Base-by-base conservation (phyloP, 2,888 invertebrate genomes). In the Plagiodera versicolora region DNA sequence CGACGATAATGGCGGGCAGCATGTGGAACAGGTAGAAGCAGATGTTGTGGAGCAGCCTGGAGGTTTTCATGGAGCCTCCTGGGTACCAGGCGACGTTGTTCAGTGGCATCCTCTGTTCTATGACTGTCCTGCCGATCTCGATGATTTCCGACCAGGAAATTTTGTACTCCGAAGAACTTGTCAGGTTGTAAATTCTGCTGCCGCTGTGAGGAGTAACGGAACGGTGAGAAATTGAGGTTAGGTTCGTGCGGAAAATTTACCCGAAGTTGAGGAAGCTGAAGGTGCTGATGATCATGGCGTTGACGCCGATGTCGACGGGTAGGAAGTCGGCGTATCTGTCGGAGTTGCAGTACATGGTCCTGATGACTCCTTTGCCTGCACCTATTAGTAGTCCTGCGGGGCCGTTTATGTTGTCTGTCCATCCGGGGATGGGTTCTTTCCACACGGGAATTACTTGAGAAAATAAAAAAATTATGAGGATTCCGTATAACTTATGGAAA, bases 351-450 rank as follows among this genome's bases (percentile, higher is more conserved):
- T 91, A 90, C 92, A 95, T 92, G 0, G 92, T 88, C n/a, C 94
- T 83, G 63, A 95, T 85, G 0, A 95, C 91, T 0, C 95, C 95
- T 76, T 94, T 95, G 9, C 94, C 93, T 6, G 92, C 92, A 3
- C 88, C 89, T 55, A 89, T 91, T 2, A 95, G 81, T 1, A 93
- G 81, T 6, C 95, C 95, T 0, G 90, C 90, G 0, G 95, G 94
- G n/a, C 95, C 95, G 74, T 95, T 95, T 57, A 94, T 90, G 73
- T 95, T 96, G 77, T 96, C 95, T 0, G 94, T 93, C 95, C 95
- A 93, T 5, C 92, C 95, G 0, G 92, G 91, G 0, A 92, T 74
- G 0, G 94, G 94, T 63, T 92, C 91, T 73, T 87, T 88, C 90
- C 90, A 92, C 47, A 92, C 85, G 1, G 95, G 95, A 61, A 95